Evolutionary conservation across 1,140 invertebrate species (phyloP), one percentile per base, ranked within the genome.

Genomic region (Drosophila nasuta): DNA sequence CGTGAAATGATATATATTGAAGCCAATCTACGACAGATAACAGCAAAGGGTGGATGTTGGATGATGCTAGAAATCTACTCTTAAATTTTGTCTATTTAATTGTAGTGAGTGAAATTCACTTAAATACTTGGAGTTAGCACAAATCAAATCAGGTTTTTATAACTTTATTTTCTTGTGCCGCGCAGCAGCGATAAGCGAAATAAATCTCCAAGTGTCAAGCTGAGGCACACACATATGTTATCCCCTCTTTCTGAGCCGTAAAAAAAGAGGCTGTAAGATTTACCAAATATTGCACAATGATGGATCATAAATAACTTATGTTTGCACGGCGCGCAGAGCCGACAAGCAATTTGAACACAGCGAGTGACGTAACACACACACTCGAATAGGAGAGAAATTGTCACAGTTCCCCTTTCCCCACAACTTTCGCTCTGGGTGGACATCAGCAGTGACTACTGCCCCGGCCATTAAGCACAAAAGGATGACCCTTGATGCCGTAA

Each of bases 291-390:
- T 91, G 82, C 78, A 81, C 88, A 91, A 91, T 91, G 88, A 91
- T 91, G 82, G 88, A 91, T 91, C 88, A 91, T 91, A 91, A 91
- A 91, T 91, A 91, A 91, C 88, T 91, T 91, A 91, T 91, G 87
- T 74, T 70, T 76, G 85, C 70, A 59, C 79, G 51, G 64, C 20
- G 54, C 11, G 4, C 8, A 43, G 49, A 54, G 17, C 58, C 58
- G 38, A 45, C 30, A 13, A 54, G 11, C 20, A 48, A 43, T 25
- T 64, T 57, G 58, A 72, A 68, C 11, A 43, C 41, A 43, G 20
- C 20, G 33, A 89, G 85, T 89, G 85, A 89, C 85, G 83, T 88
- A 89, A 89, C 35, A 25, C 20, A 25, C 20, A 25, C 80, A 62
- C 69, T 65, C 46, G 59, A 49, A 46, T 20, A 51, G 65, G 6